Evolutionary conservation across 2,888 invertebrate genomes (phyloP).

Genomic region (Steinernema scapterisci): DNA sequence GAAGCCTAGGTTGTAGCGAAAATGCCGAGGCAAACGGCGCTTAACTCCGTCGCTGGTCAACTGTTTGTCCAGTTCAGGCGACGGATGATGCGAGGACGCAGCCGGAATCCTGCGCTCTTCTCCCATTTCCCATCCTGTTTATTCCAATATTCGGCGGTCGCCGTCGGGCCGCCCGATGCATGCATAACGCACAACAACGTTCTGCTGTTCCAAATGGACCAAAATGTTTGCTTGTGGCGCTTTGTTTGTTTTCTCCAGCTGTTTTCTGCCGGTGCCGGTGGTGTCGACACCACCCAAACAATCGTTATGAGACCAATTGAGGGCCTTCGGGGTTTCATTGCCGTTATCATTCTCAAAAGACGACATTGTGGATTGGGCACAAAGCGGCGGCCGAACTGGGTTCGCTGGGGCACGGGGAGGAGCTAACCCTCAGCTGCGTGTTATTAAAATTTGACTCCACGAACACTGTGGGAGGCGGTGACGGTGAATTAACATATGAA

Average conservation of each 20-base stretch:
- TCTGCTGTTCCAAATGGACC: constrained; percentile 22
- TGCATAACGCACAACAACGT: constrained; percentile 17
- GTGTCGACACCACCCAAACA: constrained; percentile 17
- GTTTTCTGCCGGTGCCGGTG: constrained; percentile 21
- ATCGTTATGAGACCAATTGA: constrained; percentile 19
- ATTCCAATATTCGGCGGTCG: background rate
- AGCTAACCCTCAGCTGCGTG: constrained; percentile 7
- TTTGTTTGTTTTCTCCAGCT: constrained; percentile 29
- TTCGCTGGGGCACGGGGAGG: background rate
- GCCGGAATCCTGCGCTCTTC: background rate
- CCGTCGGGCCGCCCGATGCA: background rate
- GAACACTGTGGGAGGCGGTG: background rate
- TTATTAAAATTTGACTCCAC: constrained; percentile 19
- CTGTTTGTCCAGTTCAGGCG: background rate
- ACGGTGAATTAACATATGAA: constrained; percentile 15
- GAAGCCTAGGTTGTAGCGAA: no score
- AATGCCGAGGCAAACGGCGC: background rate
- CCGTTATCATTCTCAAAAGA: background rate
- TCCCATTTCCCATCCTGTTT: background rate
- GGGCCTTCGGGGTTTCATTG: background rate
- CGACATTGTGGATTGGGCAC: background rate
- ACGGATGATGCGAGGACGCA: background rate
- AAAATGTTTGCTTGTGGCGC: constrained; percentile 21
- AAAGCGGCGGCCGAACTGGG: background rate
- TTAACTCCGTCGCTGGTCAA: background rate